These are phyloP conservation scores for Elgonia sp. DNA, from an alignment of 2,888 invertebrate species.

Conservation along the genomic window DNA sequence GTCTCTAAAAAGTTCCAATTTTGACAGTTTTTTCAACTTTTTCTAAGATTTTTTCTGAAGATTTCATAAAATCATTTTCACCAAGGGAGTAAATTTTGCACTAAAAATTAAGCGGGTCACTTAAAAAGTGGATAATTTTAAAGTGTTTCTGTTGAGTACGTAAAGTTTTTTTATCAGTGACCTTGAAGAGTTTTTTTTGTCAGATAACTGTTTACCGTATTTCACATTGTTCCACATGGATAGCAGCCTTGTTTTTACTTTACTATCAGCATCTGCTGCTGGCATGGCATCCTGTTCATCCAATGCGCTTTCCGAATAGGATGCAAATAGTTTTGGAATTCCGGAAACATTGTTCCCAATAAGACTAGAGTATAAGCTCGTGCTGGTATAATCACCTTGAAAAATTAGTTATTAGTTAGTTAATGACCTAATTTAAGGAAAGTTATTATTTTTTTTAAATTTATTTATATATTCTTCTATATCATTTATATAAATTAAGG, in stretches of 20 bases:
- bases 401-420: background rate
- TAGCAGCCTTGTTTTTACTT: conserved; percentile 93
- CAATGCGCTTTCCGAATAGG: conserved; percentile 77
- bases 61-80: too few relatives aligned
- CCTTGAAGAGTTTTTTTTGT: too few relatives aligned
- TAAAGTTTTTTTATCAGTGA: too few relatives aligned
- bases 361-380: conserved; percentile 80
- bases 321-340: conserved; percentile 78
- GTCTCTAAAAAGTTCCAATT: too few relatives aligned
- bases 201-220: conserved; percentile 89
- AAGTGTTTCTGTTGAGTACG: too few relatives aligned
- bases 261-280: conserved; percentile 90
- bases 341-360: conserved; percentile 81
- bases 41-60: too few relatives aligned
- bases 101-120: background rate
- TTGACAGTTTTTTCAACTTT: too few relatives aligned
- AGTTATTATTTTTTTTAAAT: too few relatives aligned
- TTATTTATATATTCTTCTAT: too few relatives aligned
- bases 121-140: too few relatives aligned
- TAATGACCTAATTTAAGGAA: background rate
- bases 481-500: too few relatives aligned
- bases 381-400: conserved; percentile 79
- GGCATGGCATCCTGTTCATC: conserved; percentile 80
- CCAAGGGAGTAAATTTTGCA: background rate
- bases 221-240: conserved; percentile 97